Conservation (phyloP, 1,140 invertebrate species). For the Drosophila subpulchrella region DNA sequence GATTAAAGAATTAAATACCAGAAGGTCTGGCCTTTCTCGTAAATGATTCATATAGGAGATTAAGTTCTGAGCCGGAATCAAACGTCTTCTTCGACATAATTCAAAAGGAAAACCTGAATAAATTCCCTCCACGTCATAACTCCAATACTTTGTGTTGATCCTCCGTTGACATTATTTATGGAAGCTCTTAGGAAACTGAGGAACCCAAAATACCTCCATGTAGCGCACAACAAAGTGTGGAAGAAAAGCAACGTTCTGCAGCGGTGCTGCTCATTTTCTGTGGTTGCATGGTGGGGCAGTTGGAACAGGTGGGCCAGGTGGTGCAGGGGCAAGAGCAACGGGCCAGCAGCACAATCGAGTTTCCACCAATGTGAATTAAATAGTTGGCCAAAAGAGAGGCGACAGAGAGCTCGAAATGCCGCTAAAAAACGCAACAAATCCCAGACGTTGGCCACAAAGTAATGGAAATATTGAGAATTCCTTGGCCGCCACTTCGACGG, state of each 20-base stretch:
- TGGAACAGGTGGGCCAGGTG: conserved; percentile 18
- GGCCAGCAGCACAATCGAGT: conserved; percentile 76
- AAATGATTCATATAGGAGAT: background rate
- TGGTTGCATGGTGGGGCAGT: conserved; percentile 41
- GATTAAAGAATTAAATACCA: too few species aligned
- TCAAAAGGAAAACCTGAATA: conserved; percentile 21
- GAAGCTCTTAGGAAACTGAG: conserved; percentile 21
- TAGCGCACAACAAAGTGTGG: conserved; percentile 48
- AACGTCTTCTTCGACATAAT: conserved; percentile 12
- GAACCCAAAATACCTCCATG: conserved; percentile 36
- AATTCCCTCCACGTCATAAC: conserved; percentile 22
- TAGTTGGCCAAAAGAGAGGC: conserved; percentile 79
- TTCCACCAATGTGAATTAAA: conserved; percentile 81
- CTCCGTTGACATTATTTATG: conserved; percentile 38
- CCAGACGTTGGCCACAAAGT: conserved; percentile 78
- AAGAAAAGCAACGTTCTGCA: conserved; percentile 35
- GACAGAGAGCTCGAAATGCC: conserved; percentile 55
- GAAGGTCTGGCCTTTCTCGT: too few species aligned
- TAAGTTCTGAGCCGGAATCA: background rate
- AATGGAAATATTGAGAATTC: conserved; percentile 82
- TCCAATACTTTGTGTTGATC: conserved; percentile 38
- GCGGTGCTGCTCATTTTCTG: conserved; percentile 55
- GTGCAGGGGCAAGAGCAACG: conserved; percentile 11
- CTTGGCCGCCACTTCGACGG: conserved; percentile 41
- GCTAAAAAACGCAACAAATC: conserved; percentile 67